Conservation (phyloP, 2,888 invertebrate species). For the Machimus atricapillus region DNA sequence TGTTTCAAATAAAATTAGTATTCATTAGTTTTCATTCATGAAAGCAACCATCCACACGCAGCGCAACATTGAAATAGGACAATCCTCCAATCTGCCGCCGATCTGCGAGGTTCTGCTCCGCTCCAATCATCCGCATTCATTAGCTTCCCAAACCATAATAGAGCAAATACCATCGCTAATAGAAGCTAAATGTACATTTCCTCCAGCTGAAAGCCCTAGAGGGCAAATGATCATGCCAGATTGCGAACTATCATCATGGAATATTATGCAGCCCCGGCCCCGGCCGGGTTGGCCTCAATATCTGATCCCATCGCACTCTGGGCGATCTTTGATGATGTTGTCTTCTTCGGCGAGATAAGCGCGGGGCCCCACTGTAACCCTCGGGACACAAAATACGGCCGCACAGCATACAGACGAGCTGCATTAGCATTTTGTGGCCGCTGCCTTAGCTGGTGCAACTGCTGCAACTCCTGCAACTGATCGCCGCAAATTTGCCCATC, state of each 20-base stretch:
- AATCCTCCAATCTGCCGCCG: conserved; percentile 10
- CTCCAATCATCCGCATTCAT: conserved; percentile 13
- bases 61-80: conserved; percentile 22
- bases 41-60: neutral
- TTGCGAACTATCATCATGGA: conserved; percentile 24
- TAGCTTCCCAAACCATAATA: conserved; percentile 18
- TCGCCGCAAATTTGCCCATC: conserved; percentile 26
- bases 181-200: conserved; percentile 37
- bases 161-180: conserved; percentile 32
- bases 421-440: neutral
- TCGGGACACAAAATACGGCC: conserved; percentile 23
- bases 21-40: conserved; percentile 23
- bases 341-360: neutral
- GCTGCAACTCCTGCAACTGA: neutral
- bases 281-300: neutral
- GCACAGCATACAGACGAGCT: neutral
- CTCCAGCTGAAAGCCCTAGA: conserved; percentile 16
- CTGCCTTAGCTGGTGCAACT: neutral
- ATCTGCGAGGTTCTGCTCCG: neutral
- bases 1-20: conserved; percentile 23
- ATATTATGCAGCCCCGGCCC: conserved; percentile 4
- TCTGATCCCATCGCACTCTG: neutral
- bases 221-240: conserved; percentile 29
- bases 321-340: conserved; percentile 22
- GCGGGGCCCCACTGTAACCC: conserved; percentile 1